A percentile compares a stretch with the other conserved stretches of the same genome.
These are phyloP conservation scores for Zaprionus inermis DNA, from an alignment of 1,140 invertebrate species.

Conservation along the genomic window DNA sequence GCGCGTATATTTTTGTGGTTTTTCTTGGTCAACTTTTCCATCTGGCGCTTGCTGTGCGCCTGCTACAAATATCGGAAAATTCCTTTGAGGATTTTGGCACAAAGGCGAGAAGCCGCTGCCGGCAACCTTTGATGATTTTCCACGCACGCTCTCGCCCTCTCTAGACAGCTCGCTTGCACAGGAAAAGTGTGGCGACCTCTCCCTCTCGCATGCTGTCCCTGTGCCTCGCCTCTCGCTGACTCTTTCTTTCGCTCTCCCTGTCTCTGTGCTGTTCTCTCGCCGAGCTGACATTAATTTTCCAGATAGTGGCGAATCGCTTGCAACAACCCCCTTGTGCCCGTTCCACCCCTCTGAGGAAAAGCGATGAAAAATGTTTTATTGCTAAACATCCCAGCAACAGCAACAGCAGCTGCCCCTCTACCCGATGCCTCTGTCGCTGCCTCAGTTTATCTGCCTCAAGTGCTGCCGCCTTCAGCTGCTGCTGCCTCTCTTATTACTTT, in stretches of 20 bases:
- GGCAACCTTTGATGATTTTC: slow-evolving; percentile 83
- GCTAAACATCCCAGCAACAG: slow-evolving; percentile 36
- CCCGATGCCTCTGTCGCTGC: slow-evolving; percentile 9
- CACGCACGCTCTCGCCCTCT: slow-evolving; percentile 52
- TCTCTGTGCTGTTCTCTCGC: slow-evolving; percentile 10
- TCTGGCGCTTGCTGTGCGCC: slow-evolving; percentile 69
- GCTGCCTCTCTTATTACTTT: slow-evolving; percentile 71
- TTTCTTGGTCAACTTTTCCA: slow-evolving; percentile 76
- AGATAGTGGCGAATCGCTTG: slow-evolving; percentile 66
- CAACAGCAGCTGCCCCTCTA: slow-evolving; percentile 34
- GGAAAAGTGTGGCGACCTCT: background rate
- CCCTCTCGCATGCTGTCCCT: background rate
- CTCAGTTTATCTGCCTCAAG: slow-evolving; percentile 50
- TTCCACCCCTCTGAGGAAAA: slow-evolving; percentile 37
- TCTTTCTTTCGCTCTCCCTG: background rate
- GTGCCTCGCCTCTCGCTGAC: slow-evolving; percentile 4
- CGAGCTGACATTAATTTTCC: slow-evolving; percentile 60
- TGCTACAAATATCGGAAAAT: slow-evolving; percentile 83
- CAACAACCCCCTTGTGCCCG: slow-evolving; percentile 71
- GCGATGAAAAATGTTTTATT: slow-evolving; percentile 76
- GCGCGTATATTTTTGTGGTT: slow-evolving; percentile 59
- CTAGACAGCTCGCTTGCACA: slow-evolving; percentile 6
- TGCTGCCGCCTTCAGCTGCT: slow-evolving; percentile 41
- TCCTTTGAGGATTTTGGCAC: slow-evolving; percentile 84
- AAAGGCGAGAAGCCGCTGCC: slow-evolving; percentile 79